A percentile compares a stretch with the other conserved stretches of the same genome.
Evolutionary conservation across 1,140 invertebrate species (phyloP).

Genomic region (Hypsibius dujardini): DNA sequence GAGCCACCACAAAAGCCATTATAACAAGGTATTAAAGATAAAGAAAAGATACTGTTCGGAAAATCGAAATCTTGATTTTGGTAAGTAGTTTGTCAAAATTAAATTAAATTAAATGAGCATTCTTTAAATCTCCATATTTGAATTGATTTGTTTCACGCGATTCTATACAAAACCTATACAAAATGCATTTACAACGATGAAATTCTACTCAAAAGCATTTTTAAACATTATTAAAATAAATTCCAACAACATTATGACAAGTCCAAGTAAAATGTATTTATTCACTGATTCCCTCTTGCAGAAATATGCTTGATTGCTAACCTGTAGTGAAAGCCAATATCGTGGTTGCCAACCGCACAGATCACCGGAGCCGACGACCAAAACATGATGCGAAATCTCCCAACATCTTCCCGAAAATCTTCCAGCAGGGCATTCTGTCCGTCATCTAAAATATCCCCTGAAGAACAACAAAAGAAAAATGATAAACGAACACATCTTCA

Average conservation of each 20-base stretch:
- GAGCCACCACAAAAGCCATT: no score
- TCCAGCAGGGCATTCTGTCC: background rate
- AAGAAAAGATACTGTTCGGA: no score
- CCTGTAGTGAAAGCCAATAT: no score
- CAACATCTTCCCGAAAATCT: background rate
- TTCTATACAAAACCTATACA: background rate
- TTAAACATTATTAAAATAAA: background rate
- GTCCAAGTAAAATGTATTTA: background rate
- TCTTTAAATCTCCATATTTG: no score
- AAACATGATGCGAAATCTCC: background rate
- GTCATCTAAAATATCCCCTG: constrained; percentile 3
- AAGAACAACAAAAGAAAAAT: background rate
- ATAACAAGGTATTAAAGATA: no score
- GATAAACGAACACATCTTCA: background rate
- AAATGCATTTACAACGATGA: background rate
- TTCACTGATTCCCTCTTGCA: no score
- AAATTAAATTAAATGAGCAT: no score
- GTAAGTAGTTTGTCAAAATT: no score
- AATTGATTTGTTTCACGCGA: no score
- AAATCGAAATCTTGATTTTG: no score
- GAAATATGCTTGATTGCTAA: no score
- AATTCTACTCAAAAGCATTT: background rate
- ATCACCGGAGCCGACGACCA: background rate
- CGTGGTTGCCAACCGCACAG: background rate
- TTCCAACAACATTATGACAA: background rate